Percentiles rank a stretch among this genome's conserved stretches.
phyloP scores from a whole-genome alignment of 2,797 vertebrate species.

The Pangasius larnaudii region DNA sequence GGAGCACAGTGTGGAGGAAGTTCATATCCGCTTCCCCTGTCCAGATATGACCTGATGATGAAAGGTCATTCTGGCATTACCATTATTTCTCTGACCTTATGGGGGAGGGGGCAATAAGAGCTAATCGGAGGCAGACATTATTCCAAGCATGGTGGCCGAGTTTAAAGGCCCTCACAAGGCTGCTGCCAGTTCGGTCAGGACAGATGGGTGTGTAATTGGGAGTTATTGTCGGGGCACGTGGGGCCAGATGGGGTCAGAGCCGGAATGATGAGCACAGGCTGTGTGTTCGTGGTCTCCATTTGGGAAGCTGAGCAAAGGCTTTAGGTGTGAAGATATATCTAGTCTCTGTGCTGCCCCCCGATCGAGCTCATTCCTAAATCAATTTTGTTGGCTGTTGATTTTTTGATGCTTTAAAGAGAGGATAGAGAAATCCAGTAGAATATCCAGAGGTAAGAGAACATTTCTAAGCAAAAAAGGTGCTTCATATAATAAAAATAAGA shows the following conservation, averaged over 20 bases:
- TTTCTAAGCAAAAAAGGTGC: neutral
- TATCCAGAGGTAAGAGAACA: neutral
- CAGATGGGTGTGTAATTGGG: conserved; percentile 67
- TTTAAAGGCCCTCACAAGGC: conserved; percentile 64
- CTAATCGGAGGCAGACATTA: conserved; percentile 37
- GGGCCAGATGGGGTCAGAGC: conserved; percentile 71
- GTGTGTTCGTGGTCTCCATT: conserved; percentile 14
- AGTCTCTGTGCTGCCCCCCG: neutral
- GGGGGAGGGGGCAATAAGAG: conserved; percentile 60
- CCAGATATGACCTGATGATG: conserved; percentile 55
- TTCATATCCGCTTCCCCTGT: neutral
- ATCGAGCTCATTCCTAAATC: conserved; percentile 9
- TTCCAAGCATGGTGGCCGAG: conserved; percentile 7
- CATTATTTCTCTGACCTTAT: conserved; percentile 47
- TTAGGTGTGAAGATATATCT: neutral
- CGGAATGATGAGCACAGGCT: conserved; percentile 54
- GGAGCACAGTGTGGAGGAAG: neutral
- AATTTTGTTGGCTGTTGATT: neutral
- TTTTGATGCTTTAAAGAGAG: neutral
- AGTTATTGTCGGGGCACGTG: conserved; percentile 63
- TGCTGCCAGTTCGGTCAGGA: conserved; percentile 37
- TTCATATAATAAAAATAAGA: neutral
- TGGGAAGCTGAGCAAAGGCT: conserved; percentile 1
- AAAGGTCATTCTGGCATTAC: conserved; percentile 54
- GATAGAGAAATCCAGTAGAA: neutral